A percentile compares a stretch with the other conserved stretches of the same genome.
These are phyloP conservation scores for Helleia helle DNA, from an alignment of 2,888 invertebrate genomes.

Conservation along the genomic window DNA sequence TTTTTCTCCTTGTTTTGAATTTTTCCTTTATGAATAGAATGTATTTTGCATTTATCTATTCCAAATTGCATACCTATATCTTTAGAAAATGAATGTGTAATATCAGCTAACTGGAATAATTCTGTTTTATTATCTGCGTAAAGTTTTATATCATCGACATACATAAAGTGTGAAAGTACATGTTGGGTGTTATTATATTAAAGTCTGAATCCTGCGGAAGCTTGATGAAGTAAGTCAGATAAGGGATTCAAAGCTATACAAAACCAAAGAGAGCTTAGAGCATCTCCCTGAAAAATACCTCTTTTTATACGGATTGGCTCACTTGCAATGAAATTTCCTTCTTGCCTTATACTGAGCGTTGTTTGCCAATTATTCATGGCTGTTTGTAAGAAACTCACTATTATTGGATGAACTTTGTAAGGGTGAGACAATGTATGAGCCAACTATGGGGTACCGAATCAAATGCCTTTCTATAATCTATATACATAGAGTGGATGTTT, in stretches of 20 bases:
- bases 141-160: slow-evolving; percentile 19
- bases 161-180: slow-evolving; percentile 10
- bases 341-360: neutral
- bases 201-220: slow-evolving; percentile 7
- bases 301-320: slow-evolving; percentile 13
- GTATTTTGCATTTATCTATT: slow-evolving; percentile 15
- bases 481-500: slow-evolving; percentile 5
- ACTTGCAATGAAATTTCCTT: slow-evolving; percentile 9
- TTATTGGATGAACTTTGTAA: slow-evolving; percentile 9
- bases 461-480: slow-evolving; percentile 11
- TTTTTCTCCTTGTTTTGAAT: neutral
- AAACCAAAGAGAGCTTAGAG: slow-evolving; percentile 16
- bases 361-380: neutral
- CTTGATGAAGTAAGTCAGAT: slow-evolving; percentile 11
- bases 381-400: neutral
- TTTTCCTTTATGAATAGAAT: slow-evolving; percentile 2
- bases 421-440: neutral
- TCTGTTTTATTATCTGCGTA: slow-evolving; percentile 5
- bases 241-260: slow-evolving; percentile 19
- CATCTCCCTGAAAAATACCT: slow-evolving; percentile 18
- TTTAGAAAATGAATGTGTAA: slow-evolving; percentile 10
- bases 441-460: slow-evolving; percentile 11
- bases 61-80: slow-evolving; percentile 15
- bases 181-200: neutral
- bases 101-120: slow-evolving; percentile 5